Evolutionary conservation across 2,888 invertebrate species (phyloP).

Genomic region (Hipparchia sbordonii): DNA sequence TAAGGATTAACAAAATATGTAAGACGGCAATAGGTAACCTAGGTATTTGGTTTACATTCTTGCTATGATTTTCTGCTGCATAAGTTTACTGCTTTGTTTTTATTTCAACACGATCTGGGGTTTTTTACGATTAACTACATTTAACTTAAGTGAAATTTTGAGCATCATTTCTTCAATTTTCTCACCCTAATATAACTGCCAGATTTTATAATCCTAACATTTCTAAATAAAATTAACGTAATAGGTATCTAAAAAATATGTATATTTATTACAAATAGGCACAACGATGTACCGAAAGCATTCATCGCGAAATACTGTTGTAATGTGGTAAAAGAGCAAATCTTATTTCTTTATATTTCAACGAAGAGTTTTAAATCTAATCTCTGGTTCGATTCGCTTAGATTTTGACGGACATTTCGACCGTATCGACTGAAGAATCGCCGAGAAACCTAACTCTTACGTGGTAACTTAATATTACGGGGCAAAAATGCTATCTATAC

Average conservation of each 20-base stretch:
- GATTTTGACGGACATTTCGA: slow-evolving; percentile 61
- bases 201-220: slow-evolving; percentile 69
- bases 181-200: slow-evolving; percentile 64
- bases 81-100: slow-evolving; percentile 46
- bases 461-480: slow-evolving; percentile 82
- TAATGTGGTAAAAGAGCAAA: slow-evolving; percentile 77
- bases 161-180: slow-evolving; percentile 66
- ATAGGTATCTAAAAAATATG: slow-evolving; percentile 66
- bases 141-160: slow-evolving; percentile 69
- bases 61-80: slow-evolving; percentile 50
- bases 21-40: slow-evolving; percentile 81
- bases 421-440: slow-evolving; percentile 61
- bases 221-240: slow-evolving; percentile 79
- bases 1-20: slow-evolving; percentile 65
- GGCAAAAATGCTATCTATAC: slow-evolving; percentile 75
- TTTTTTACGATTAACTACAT: slow-evolving; percentile 48
- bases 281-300: slow-evolving; percentile 72
- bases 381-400: slow-evolving; percentile 69
- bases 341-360: slow-evolving; percentile 74
- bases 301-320: slow-evolving; percentile 81
- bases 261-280: slow-evolving; percentile 73
- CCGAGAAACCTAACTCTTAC: slow-evolving; percentile 78
- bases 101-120: slow-evolving; percentile 33
- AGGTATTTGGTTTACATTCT: slow-evolving; percentile 77
- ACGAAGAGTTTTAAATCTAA: slow-evolving; percentile 76